A percentile compares a stretch with the other conserved stretches of the same genome.
Conservation (phyloP, 2,797 vertebrate species). For the Rhinogobio ventralis region DNA sequence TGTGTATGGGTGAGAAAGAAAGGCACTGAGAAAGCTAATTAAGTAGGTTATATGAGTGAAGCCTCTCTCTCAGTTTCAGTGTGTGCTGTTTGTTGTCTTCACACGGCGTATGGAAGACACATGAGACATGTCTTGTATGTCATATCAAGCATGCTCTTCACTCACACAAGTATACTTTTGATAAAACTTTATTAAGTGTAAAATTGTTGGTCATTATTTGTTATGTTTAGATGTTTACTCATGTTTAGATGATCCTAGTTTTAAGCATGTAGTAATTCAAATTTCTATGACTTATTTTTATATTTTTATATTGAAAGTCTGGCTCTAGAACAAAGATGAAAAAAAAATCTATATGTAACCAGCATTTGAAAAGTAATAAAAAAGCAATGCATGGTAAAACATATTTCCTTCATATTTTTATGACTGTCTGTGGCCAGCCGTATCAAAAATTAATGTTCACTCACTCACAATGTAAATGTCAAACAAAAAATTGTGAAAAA, state of each 20-base stretch:
- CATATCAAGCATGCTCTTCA: background rate
- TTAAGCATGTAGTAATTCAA: background rate
- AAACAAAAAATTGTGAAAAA: too few species aligned
- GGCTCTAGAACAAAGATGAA: too few species aligned
- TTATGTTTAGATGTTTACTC: background rate
- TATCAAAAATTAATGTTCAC: too few species aligned
- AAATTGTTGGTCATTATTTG: background rate
- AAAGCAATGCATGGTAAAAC: background rate
- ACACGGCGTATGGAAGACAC: background rate
- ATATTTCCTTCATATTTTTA: background rate
- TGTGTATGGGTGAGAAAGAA: background rate
- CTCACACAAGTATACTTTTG: background rate
- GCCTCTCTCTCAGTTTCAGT: background rate
- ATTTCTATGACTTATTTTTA: background rate
- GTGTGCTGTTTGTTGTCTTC: background rate
- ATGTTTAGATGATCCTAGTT: background rate
- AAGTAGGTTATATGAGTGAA: constrained; percentile 1
- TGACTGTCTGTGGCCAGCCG: too few species aligned
- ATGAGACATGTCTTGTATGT: background rate
- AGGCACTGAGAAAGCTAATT: background rate
- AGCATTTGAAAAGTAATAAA: background rate
- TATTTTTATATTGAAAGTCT: background rate
- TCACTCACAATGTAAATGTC: too few species aligned
- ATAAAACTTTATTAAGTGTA: background rate
- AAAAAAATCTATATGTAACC: background rate